Base-by-base conservation (phyloP, 2,888 invertebrate genomes). In the Idaea dimidiata region DNA sequence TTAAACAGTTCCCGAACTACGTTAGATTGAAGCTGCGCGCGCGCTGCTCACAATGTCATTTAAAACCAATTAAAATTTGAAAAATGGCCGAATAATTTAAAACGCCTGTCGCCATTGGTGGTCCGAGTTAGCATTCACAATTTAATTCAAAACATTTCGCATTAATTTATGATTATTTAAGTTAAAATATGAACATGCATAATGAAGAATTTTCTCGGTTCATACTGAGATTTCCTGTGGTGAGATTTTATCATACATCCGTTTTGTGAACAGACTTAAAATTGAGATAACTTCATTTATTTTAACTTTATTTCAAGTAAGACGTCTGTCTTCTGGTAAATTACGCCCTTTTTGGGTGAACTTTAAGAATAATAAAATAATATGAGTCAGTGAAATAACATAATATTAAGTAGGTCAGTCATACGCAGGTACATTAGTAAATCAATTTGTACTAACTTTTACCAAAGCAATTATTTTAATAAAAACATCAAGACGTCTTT, bases 1-100 rank as follows among this genome's bases (percentile, higher is more conserved):
- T 90, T 89, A 89, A 87, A 85, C 87, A 84, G 84, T 83, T 84
- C 82, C 77, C 83, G 76, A 80, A 74, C 76, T 75, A 24, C 56
- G 24, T 31, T 63, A 77, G 74, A 84, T 82, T 81, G 78, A 80
- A 87, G 76, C 81, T 79, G 83, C 68, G 57, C 54, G 17, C 79
- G 82, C 82, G 77, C 78, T 77, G 53, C 69, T 74, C 75, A 66
- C 67, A 72, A 77, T 78, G 68, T 75, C 74, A 74, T 75, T 68
- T 62, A 60, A 63, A 71, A 70, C 75, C 80, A 83, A 85, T 87
- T 84, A 84, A 71, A 79, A 69, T 74, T 75, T 76, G 73, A 69
- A 71, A 76, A 75, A 73, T 68, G 67, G 66, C 61, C 65, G 57
- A 57, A 55, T 61, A 66, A 64, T 67, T 63, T 59, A 64, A 63